Evolutionary conservation across 2,113 vertebrate species (phyloP).

Genomic region (Ceyx margarethae): DNA sequence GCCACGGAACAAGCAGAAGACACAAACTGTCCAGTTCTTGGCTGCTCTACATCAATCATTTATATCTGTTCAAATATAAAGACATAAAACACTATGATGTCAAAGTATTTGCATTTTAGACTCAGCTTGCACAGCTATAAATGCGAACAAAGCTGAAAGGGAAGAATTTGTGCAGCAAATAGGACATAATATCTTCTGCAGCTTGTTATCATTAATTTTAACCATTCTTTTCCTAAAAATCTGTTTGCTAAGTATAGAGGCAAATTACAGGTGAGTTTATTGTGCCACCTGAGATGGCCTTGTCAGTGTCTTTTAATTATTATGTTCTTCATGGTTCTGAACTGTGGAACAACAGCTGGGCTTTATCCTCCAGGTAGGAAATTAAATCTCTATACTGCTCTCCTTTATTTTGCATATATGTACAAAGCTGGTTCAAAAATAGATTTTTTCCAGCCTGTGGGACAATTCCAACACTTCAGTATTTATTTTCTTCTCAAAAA

Average conservation of each 20-base stretch:
- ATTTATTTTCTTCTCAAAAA: neutral
- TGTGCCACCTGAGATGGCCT: neutral
- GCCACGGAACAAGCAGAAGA: neutral
- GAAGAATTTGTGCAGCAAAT: neutral
- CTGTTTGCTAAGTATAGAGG: neutral
- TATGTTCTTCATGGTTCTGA: neutral
- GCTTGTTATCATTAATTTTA: neutral
- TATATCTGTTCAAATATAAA: neutral
- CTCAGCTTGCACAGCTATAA: neutral
- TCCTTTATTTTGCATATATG: neutral
- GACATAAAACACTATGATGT: conserved; percentile 5
- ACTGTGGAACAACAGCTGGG: neutral
- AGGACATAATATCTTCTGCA: neutral
- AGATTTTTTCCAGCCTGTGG: neutral
- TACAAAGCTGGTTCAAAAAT: neutral
- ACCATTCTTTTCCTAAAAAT: neutral
- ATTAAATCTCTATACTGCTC: neutral
- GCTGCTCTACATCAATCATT: neutral
- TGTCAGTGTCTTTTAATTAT: conserved; percentile 14
- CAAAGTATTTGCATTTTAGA: neutral
- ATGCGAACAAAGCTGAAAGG: neutral
- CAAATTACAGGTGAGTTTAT: neutral
- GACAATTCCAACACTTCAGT: neutral
- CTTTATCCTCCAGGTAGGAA: neutral
- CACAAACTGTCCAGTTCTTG: neutral